These are phyloP conservation scores for Lepidurus packardi DNA, from an alignment of 1,140 invertebrate genomes.

Conservation along the genomic window DNA sequence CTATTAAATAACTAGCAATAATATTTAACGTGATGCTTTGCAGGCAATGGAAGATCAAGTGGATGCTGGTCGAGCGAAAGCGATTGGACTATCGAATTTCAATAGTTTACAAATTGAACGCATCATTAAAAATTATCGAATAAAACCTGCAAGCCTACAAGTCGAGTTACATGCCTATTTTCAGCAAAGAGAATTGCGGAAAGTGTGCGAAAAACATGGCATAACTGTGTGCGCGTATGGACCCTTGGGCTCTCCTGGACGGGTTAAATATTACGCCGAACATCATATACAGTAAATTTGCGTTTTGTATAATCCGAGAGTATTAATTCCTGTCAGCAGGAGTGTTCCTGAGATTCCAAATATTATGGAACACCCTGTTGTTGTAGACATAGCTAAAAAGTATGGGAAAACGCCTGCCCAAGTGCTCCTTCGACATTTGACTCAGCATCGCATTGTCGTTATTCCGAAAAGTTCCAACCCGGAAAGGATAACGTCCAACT, in stretches of 20 bases:
- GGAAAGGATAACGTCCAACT: constrained; percentile 43
- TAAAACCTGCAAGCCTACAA: constrained; percentile 46
- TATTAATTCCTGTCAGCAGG: not conserved
- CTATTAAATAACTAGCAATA: no score
- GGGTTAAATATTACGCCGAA: constrained; percentile 26
- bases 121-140: constrained; percentile 49
- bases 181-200: constrained; percentile 45
- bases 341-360: constrained; percentile 28
- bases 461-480: constrained; percentile 30
- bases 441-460: not conserved
- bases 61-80: constrained; percentile 51
- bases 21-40: no score
- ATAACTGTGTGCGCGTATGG: constrained; percentile 48
- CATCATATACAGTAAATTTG: constrained; percentile 25
- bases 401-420: constrained; percentile 40
- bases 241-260: constrained; percentile 44
- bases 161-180: constrained; percentile 49
- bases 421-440: constrained; percentile 26
- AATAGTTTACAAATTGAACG: constrained; percentile 51
- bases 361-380: constrained; percentile 35
- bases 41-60: constrained; percentile 70
- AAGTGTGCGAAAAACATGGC: constrained; percentile 44
- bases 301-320: not conserved
- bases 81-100: constrained; percentile 76
- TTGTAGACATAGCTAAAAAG: constrained; percentile 36